A percentile compares a stretch with the other conserved stretches of the same genome.
Conservation (phyloP, 1,140 invertebrate genomes). For the Drosophila albomicans region DNA sequence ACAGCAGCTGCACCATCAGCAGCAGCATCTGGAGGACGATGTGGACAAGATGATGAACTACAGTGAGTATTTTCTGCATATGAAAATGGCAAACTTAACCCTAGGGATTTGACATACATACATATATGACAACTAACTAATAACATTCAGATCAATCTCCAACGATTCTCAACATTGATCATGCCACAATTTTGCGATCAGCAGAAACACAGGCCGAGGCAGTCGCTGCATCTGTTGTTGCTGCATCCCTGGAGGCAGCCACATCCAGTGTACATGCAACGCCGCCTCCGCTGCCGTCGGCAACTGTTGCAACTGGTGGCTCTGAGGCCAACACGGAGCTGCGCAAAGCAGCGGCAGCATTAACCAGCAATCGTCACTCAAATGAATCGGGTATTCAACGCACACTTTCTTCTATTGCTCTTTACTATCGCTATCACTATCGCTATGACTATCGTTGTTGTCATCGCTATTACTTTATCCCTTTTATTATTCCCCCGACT, state of each 20-base stretch:
- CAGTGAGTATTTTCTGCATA: constrained; percentile 58
- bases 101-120: not conserved
- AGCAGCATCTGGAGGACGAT: constrained; percentile 52
- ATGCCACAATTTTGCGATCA: constrained; percentile 18
- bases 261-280: constrained; percentile 22
- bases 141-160: constrained; percentile 9
- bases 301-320: not conserved
- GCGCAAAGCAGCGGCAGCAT: constrained; percentile 60
- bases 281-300: not conserved
- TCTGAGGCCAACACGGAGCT: constrained; percentile 72
- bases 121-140: constrained; percentile 5
- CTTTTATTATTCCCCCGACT: no score
- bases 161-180: constrained; percentile 20
- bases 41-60: constrained; percentile 66
- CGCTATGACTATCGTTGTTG: not conserved
- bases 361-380: constrained; percentile 80
- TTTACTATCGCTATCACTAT: constrained; percentile 16
- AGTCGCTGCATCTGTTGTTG: constrained; percentile 16
- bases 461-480: not conserved
- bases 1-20: constrained; percentile 19
- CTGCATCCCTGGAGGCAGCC: constrained; percentile 27
- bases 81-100: not conserved
- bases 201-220: constrained; percentile 23
- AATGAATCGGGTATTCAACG: constrained; percentile 81
- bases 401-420: constrained; percentile 25